These are phyloP conservation scores for Spizella passerina DNA, from an alignment of 2,797 vertebrate species.

Conservation along the genomic window DNA sequence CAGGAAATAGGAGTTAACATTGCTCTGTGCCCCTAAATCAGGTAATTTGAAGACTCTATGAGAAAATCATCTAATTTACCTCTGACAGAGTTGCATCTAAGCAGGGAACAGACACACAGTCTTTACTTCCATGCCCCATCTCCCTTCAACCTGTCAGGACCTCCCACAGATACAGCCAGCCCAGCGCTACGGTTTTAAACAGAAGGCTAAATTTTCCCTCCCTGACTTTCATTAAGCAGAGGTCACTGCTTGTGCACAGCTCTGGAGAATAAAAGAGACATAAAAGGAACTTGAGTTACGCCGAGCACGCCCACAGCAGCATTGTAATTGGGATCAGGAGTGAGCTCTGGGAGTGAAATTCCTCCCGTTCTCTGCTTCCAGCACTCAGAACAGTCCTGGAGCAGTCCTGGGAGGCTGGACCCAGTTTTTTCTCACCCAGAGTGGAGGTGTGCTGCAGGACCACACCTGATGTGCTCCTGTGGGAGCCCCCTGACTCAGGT, in stretches of 20 bases:
- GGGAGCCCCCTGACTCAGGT: slow-evolving; percentile 4
- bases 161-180: neutral
- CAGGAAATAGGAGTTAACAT: neutral
- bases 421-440: neutral
- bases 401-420: neutral
- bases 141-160: neutral
- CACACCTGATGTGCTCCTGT: neutral
- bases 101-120: neutral
- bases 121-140: neutral
- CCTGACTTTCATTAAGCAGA: neutral
- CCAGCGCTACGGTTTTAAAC: neutral
- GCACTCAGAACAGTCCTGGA: neutral
- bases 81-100: neutral
- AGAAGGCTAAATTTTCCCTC: neutral
- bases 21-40: neutral
- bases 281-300: neutral
- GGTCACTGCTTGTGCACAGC: neutral
- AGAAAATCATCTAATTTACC: neutral
- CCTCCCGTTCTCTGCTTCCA: neutral
- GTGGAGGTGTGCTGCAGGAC: neutral
- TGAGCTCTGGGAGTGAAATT: neutral
- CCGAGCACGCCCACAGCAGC: neutral
- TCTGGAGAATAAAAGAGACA: neutral
- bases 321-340: neutral
- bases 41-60: neutral